Evolutionary conservation across 2,888 invertebrate species (phyloP).

Genomic region (Tetragnatha montana): DNA sequence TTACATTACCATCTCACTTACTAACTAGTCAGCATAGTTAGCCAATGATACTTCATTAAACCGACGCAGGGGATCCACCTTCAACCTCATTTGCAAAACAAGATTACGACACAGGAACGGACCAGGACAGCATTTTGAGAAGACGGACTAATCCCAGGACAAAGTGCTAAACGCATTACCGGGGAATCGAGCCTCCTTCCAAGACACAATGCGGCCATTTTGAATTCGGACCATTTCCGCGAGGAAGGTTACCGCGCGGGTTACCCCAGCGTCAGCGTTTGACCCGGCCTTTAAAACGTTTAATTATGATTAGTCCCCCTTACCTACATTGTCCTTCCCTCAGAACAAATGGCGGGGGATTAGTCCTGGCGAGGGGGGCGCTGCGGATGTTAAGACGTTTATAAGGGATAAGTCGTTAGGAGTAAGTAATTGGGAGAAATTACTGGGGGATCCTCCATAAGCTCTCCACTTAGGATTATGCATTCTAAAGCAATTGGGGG

Average conservation of each 20-base stretch:
- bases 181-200: background rate
- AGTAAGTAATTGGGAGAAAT: constrained; percentile 56
- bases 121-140: background rate
- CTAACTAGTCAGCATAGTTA: background rate
- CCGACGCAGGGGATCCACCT: background rate
- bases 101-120: background rate
- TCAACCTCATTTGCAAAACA: background rate
- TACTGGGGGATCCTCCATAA: constrained; percentile 43
- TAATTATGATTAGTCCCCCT: constrained; percentile 58
- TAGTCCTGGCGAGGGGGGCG: constrained; percentile 3
- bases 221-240: background rate
- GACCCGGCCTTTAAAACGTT: constrained; percentile 54
- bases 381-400: constrained; percentile 46
- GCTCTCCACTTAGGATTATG: constrained; percentile 30
- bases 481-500: constrained; percentile 9
- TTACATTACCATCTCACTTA: background rate
- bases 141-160: background rate
- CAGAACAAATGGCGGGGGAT: constrained; percentile 48
- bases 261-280: constrained; percentile 32
- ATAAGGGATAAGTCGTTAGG: constrained; percentile 26
- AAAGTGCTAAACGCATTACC: background rate
- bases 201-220: background rate
- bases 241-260: background rate
- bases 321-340: constrained; percentile 34
- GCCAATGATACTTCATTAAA: background rate